Evolutionary conservation across 1,140 invertebrate genomes (phyloP).

Genomic region (Drosophila simulans): DNA sequence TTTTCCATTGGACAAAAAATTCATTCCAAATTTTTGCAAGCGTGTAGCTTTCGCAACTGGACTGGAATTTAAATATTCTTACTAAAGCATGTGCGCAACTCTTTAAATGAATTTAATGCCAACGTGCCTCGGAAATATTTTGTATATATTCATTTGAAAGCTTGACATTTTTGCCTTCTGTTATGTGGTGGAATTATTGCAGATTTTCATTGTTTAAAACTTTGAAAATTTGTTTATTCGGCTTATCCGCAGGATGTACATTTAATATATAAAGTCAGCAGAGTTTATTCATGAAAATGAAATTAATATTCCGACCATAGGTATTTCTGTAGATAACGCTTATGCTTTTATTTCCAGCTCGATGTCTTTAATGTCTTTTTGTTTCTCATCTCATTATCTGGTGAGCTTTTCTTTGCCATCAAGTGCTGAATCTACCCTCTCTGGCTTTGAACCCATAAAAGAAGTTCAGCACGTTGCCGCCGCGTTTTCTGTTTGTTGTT

Average conservation of each 20-base stretch:
- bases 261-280: too few species aligned
- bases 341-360: background rate
- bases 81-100: background rate
- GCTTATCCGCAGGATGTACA: too few species aligned
- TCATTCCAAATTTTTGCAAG: background rate
- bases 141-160: background rate
- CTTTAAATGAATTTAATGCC: constrained; percentile 16
- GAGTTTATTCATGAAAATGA: background rate
- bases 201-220: too few species aligned
- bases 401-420: constrained; percentile 3
- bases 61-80: background rate
- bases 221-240: too few species aligned
- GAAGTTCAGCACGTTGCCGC: constrained; percentile 59
- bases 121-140: constrained; percentile 3
- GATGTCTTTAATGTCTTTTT: background rate
- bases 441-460: constrained; percentile 62
- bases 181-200: background rate
- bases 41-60: background rate
- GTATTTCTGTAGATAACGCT: too few species aligned
- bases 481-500: constrained; percentile 45
- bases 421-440: constrained; percentile 32
- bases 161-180: background rate
- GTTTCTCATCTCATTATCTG: background rate
- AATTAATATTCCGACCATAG: background rate
- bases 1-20: background rate